phyloP scores from a whole-genome alignment of 2,113 vertebrate species.

The Notarius quadriscutis region DNA sequence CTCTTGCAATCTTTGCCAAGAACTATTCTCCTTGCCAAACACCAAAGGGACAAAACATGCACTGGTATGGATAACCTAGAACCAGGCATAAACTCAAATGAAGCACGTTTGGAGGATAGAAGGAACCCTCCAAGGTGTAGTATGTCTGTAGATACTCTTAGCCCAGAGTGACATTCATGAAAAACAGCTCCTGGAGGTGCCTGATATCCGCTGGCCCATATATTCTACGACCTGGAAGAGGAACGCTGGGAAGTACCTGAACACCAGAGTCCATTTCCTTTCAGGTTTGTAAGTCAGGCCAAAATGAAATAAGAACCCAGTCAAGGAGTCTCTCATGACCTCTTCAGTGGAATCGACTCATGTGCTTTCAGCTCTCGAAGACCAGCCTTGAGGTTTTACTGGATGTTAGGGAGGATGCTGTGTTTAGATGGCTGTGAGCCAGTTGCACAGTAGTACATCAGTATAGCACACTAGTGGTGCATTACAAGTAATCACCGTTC shows the following conservation, averaged over 20 bases:
- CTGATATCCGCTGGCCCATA: conserved; percentile 16
- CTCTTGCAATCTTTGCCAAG: neutral
- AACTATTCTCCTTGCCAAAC: conserved; percentile 2
- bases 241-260: neutral
- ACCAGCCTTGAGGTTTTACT: neutral
- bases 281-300: neutral
- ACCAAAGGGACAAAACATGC: neutral
- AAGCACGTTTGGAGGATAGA: neutral
- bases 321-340: conserved; percentile 14
- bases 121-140: neutral
- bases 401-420: neutral
- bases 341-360: neutral
- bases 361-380: neutral
- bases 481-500: neutral
- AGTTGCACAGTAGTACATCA: conserved; percentile 5
- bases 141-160: conserved; percentile 50
- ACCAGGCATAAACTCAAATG: neutral
- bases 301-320: conserved; percentile 13
- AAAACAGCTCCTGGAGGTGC: conserved; percentile 45
- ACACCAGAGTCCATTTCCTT: conserved; percentile 32
- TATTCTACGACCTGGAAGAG: conserved; percentile 33
- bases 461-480: neutral
- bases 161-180: conserved; percentile 37
- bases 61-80: neutral
- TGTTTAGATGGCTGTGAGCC: neutral